Percentiles rank a stretch among this genome's conserved stretches.
phyloP scores from a whole-genome alignment of 35 echinoderm and acorn worm genomes.

The Apostichopus parvimensis region DNA sequence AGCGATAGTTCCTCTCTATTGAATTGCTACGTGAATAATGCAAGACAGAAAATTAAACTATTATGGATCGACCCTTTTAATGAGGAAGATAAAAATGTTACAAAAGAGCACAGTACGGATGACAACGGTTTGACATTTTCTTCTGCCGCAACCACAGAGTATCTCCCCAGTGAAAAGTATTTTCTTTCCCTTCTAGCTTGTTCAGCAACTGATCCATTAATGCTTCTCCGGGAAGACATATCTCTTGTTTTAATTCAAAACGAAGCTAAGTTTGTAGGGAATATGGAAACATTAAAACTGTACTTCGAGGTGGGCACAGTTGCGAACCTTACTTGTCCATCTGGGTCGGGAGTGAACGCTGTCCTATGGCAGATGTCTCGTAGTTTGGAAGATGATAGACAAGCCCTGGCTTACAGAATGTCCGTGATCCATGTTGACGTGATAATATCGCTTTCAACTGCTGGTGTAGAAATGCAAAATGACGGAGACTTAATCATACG shows the following conservation, averaged over 20 bases:
- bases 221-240: neutral
- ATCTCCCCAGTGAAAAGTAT: neutral
- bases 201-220: neutral
- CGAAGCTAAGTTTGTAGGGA: neutral
- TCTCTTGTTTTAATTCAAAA: neutral
- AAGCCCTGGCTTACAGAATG: too few relatives aligned
- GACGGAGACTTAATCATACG: neutral
- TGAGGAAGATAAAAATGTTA: neutral
- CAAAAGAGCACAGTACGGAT: neutral
- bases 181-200: neutral
- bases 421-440: too few relatives aligned
- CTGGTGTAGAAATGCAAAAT: neutral
- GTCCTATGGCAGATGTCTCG: neutral
- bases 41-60: neutral
- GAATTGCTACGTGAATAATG: neutral
- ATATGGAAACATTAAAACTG: neutral
- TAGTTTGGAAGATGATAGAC: neutral
- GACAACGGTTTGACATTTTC: neutral
- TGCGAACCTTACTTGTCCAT: neutral
- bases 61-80: neutral
- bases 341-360: neutral
- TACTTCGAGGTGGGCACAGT: neutral
- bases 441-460: too few relatives aligned
- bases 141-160: neutral
- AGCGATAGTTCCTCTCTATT: neutral